These are phyloP conservation scores for Euspilapteryx auroguttella DNA, from an alignment of 2,888 invertebrate genomes.

Conservation along the genomic window DNA sequence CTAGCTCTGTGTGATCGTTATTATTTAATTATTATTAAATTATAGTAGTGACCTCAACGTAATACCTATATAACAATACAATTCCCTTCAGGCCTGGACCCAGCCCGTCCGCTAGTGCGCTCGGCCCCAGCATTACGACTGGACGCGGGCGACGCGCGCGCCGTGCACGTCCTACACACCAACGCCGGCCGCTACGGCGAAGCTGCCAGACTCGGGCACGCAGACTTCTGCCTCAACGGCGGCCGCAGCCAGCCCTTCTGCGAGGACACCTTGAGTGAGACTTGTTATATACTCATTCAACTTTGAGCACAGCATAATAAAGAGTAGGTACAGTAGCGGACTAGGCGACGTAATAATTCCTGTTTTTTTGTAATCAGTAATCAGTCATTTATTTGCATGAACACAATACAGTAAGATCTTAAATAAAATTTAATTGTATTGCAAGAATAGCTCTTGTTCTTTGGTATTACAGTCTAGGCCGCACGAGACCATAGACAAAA, in stretches of 20 bases:
- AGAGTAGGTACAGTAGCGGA: neutral
- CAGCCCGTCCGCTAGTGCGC: constrained; percentile 72
- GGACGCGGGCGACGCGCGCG: constrained; percentile 73
- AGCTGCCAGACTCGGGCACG: constrained; percentile 71
- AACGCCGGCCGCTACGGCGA: constrained; percentile 82
- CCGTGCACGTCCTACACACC: constrained; percentile 78
- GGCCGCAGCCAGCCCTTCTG: constrained; percentile 78
- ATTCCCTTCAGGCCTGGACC: constrained; percentile 72
- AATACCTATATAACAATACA: too few species aligned
- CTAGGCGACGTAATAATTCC: too few species aligned
- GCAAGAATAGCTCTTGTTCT: neutral
- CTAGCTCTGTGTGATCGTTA: too few species aligned
- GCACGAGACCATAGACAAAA: too few species aligned
- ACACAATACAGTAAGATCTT: too few species aligned
- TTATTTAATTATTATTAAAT: too few species aligned
- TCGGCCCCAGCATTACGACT: constrained; percentile 65
- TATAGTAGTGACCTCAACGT: too few species aligned
- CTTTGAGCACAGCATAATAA: neutral
- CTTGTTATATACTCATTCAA: constrained; percentile 6
- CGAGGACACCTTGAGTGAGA: constrained; percentile 67
- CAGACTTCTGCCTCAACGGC: constrained; percentile 80
- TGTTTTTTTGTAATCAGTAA: too few species aligned
- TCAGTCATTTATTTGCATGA: too few species aligned
- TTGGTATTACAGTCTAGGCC: too few species aligned
- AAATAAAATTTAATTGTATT: neutral